Evolutionary conservation across 2,797 vertebrate genomes (phyloP).

Genomic region (Lophius americanus): DNA sequence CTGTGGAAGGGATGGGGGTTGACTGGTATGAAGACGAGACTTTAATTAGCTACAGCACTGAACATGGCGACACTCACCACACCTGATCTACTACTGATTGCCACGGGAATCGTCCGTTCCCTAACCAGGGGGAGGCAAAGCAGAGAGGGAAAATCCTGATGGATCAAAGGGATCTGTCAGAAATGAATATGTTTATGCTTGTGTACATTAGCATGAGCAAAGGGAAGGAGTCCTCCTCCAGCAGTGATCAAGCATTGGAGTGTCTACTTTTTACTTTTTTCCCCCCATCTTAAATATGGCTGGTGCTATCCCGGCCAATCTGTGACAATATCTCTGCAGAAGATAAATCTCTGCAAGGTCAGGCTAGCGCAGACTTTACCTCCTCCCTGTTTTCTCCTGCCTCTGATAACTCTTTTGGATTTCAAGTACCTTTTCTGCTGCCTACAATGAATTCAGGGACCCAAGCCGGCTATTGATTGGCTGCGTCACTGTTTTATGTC

Average conservation of each 20-base stretch:
- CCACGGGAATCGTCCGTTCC: conserved; percentile 41
- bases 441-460: conserved; percentile 63
- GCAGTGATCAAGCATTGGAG: conserved; percentile 29
- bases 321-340: conserved; percentile 27
- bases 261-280: conserved; percentile 16
- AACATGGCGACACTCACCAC: conserved; percentile 53
- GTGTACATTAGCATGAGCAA: conserved; percentile 45
- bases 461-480: conserved; percentile 63
- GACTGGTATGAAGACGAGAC: conserved; percentile 56
- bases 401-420: conserved; percentile 61
- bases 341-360: conserved; percentile 64
- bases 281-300: conserved; percentile 25
- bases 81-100: conserved; percentile 63
- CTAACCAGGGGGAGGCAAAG: conserved; percentile 22
- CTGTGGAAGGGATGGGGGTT: conserved; percentile 38
- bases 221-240: conserved; percentile 7
- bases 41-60: conserved; percentile 65
- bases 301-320: conserved; percentile 27
- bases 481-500: conserved; percentile 52
- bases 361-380: conserved; percentile 58
- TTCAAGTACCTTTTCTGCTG: conserved; percentile 58
- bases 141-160: conserved; percentile 40
- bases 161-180: conserved; percentile 54
- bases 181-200: conserved; percentile 54
- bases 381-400: conserved; percentile 39